Conservation (phyloP, 1,140 invertebrate genomes). For the Thrips palmi region DNA sequence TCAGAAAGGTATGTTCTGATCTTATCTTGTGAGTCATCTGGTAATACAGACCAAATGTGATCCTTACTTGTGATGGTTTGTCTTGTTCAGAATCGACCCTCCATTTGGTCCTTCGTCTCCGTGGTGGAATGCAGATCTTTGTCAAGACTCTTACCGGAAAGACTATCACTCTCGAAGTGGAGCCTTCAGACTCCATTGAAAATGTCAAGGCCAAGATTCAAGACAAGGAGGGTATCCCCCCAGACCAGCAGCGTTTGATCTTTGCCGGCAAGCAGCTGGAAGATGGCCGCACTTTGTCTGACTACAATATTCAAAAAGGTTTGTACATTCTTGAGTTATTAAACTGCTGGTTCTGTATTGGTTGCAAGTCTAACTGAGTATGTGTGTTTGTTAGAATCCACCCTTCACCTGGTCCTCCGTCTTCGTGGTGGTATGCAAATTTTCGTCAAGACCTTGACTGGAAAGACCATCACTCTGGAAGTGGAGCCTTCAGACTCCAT, state of each 20-base stretch:
- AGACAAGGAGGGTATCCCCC: conserved; percentile 40
- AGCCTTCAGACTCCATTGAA: conserved; percentile 54
- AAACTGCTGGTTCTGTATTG: conserved; percentile 60
- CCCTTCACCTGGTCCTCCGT: conserved; percentile 51
- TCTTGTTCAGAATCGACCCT: conserved; percentile 48
- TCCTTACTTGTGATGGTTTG: too few species aligned
- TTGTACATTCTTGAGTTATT: conserved; percentile 44
- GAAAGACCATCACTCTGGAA: conserved; percentile 78
- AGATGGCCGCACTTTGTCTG: conserved; percentile 41
- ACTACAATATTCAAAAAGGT: conserved; percentile 53
- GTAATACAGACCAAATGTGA: too few species aligned
- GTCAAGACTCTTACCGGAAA: conserved; percentile 81
- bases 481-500: conserved; percentile 57
- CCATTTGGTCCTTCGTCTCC: conserved; percentile 54
- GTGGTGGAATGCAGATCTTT: conserved; percentile 87
- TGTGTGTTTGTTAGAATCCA: too few species aligned
- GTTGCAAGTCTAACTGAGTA: conserved; percentile 38
- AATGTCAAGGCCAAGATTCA: conserved; percentile 53
- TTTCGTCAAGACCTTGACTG: conserved; percentile 81
- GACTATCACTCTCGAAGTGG: conserved; percentile 44
- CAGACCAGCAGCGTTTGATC: conserved; percentile 32
- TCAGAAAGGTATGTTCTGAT: too few species aligned
- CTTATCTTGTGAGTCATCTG: too few species aligned
- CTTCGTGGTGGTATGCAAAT: conserved; percentile 79
- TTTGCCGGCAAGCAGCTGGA: conserved; percentile 40